These are phyloP conservation scores for Drosophila punjabiensis DNA, from an alignment of 1,140 invertebrate species.

Conservation along the genomic window DNA sequence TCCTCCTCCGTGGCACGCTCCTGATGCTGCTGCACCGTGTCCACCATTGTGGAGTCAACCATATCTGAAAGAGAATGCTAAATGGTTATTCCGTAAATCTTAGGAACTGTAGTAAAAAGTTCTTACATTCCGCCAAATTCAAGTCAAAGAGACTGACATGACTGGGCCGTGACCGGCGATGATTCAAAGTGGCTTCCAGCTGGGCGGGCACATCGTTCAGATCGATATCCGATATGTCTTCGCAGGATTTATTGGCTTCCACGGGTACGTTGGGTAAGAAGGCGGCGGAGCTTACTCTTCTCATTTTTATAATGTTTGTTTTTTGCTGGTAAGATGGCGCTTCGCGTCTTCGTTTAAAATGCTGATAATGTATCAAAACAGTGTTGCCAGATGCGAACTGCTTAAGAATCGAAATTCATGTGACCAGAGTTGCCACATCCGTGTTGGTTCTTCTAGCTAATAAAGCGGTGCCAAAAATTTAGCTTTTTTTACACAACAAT, in stretches of 20 bases:
- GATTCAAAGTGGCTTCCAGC: constrained; percentile 40
- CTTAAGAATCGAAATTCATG: too few relatives aligned
- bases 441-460: too few relatives aligned
- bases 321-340: background rate
- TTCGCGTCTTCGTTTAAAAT: background rate
- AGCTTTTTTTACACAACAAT: too few relatives aligned
- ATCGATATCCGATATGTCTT: constrained; percentile 58
- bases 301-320: background rate
- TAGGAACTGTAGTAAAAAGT: too few relatives aligned
- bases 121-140: constrained; percentile 44
- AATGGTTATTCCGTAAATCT: background rate
- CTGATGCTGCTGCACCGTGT: constrained; percentile 19
- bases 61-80: background rate
- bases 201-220: constrained; percentile 40
- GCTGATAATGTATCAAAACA: background rate
- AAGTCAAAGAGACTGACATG: constrained; percentile 57
- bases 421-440: background rate
- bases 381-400: too few relatives aligned
- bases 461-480: background rate
- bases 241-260: constrained; percentile 11
- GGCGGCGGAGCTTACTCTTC: background rate
- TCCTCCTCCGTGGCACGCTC: constrained; percentile 13
- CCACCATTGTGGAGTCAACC: background rate
- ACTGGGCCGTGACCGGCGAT: background rate
- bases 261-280: background rate